Conservation (phyloP, 30 jellyfish, hydroid and myxozoan genomes). For the Aurelia aurita region DNA sequence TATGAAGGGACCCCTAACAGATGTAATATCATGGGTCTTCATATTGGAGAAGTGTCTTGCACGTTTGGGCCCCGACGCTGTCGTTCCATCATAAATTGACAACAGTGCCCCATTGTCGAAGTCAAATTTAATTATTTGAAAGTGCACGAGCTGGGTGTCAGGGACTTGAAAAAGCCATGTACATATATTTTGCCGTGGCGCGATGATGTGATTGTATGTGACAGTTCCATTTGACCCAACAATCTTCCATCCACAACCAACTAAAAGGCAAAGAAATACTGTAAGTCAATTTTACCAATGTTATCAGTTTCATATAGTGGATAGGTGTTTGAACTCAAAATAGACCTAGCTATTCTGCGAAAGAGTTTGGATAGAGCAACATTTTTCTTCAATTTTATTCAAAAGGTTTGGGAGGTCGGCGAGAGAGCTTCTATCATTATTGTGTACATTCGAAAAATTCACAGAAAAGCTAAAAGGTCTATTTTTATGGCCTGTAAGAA, state of each 20-base stretch:
- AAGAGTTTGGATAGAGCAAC: no score
- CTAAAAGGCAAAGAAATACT: background rate
- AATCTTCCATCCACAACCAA: conserved; percentile 32
- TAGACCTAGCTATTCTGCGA: no score
- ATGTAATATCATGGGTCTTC: background rate
- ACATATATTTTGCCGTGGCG: background rate
- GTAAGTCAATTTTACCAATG: no score
- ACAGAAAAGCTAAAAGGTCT: no score
- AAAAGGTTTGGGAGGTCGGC: no score
- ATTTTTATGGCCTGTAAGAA: no score
- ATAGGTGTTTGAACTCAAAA: no score
- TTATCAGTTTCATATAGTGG: no score
- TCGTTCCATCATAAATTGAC: conserved; percentile 5
- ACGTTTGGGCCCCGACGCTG: conserved; percentile 9
- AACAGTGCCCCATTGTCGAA: background rate
- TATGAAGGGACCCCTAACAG: conserved; percentile 21
- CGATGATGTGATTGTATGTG: background rate
- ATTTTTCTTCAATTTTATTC: no score
- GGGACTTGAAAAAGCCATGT: conserved; percentile 19
- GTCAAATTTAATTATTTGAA: background rate
- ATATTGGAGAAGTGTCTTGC: background rate
- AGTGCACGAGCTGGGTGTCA: background rate
- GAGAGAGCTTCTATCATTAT: no score
- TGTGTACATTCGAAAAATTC: no score
- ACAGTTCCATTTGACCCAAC: background rate